Evolutionary conservation across 2,113 vertebrate species (phyloP).

Genomic region (Gymnobelideus leadbeateri): DNA sequence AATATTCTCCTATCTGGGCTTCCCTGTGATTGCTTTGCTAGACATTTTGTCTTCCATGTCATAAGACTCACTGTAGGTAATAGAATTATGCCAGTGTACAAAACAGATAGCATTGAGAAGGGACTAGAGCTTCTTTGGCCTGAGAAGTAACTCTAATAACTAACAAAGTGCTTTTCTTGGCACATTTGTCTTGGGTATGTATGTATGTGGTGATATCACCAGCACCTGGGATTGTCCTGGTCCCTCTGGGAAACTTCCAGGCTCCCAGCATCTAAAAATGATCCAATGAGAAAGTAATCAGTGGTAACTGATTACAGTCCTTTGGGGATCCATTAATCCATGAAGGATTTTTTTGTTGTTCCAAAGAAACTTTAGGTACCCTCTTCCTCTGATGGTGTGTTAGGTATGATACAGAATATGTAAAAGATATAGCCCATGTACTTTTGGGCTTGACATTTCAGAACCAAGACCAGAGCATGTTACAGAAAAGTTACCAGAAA

Average conservation of each 20-base stretch:
- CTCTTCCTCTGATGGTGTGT: background rate
- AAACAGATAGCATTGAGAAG: conserved; percentile 71
- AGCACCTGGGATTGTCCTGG: conserved; percentile 68
- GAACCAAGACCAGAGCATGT: background rate
- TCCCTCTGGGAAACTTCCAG: conserved; percentile 74
- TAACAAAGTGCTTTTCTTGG: conserved; percentile 78
- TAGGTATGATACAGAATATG: conserved; percentile 1
- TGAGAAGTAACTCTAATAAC: conserved; percentile 65
- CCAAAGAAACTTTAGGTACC: conserved; percentile 76
- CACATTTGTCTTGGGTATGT: conserved; percentile 54
- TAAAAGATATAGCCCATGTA: background rate
- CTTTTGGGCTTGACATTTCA: background rate
- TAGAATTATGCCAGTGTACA: conserved; percentile 60
- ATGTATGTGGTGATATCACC: conserved; percentile 75
- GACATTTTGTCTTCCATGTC: conserved; percentile 33
- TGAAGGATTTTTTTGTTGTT: conserved; percentile 78
- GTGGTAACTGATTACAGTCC: conserved; percentile 78
- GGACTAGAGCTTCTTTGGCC: conserved; percentile 57
- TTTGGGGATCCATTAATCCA: conserved; percentile 79
- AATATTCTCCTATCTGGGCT: background rate
- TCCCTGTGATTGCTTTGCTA: background rate
- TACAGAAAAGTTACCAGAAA: background rate
- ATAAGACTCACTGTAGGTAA: conserved; percentile 57
- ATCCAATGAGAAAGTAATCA: conserved; percentile 82
- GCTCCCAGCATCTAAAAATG: conserved; percentile 79